Evolutionary conservation across 2,113 vertebrate species (phyloP).

Genomic region (mouse (Mus musculus)): DNA sequence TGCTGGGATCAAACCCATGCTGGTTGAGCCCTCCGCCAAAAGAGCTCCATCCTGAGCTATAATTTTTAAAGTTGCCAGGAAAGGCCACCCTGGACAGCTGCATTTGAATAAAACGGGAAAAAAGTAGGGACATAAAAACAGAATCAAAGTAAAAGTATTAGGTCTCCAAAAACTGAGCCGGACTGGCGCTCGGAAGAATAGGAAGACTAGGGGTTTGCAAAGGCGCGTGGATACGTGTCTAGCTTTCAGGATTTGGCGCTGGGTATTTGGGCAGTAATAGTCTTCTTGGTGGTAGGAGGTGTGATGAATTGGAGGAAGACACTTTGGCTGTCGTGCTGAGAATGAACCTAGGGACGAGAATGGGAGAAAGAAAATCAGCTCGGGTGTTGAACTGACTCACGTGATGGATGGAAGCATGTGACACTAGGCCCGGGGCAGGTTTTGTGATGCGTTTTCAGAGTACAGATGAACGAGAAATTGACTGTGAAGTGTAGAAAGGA

Average conservation of each 20-base stretch:
- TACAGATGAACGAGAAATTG: neutral
- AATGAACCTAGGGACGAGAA: neutral
- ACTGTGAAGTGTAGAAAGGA: neutral
- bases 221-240: no score
- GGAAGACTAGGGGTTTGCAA: neutral
- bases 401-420: neutral
- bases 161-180: neutral
- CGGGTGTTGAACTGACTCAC: neutral
- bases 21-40: neutral
- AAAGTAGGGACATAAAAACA: neutral
- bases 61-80: constrained; percentile 15
- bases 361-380: neutral
- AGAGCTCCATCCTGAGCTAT: neutral
- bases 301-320: neutral
- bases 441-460: neutral
- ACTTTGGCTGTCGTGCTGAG: neutral
- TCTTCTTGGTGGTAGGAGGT: neutral
- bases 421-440: neutral
- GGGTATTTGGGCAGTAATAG: neutral
- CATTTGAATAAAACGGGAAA: neutral
- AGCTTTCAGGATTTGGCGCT: neutral
- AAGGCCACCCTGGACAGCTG: neutral
- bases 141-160: neutral
- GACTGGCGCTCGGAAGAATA: neutral
- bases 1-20: neutral